Evolutionary conservation across 2,888 invertebrate species (phyloP).

Genomic region (Heliconius charithonia): DNA sequence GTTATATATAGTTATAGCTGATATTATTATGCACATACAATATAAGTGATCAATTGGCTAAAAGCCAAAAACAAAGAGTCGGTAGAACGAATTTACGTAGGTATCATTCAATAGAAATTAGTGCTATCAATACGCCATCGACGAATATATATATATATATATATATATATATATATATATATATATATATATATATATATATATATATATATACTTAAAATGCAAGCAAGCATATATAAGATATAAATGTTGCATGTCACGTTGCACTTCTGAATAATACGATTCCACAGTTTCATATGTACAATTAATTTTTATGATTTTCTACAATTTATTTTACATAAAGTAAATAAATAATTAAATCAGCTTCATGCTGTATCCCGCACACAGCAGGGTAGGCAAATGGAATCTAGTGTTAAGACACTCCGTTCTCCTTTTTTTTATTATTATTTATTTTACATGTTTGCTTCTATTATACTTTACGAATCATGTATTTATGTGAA

Average conservation of each 20-base stretch:
- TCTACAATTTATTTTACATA: neutral
- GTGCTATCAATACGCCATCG: neutral
- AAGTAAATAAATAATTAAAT: too few relatives aligned
- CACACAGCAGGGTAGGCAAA: too few relatives aligned
- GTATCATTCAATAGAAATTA: neutral
- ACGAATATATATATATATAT: neutral
- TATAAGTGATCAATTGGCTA: neutral
- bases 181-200: neutral
- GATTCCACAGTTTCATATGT: too few relatives aligned
- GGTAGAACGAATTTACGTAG: neutral
- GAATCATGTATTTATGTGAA: neutral
- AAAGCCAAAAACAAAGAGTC: neutral
- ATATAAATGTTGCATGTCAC: too few relatives aligned
- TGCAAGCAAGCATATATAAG: neutral
- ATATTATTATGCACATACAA: neutral
- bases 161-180: neutral
- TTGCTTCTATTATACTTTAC: neutral
- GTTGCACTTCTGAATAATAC: too few relatives aligned
- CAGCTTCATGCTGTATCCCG: too few relatives aligned
- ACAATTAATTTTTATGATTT: neutral
- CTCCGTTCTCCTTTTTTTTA: too few relatives aligned
- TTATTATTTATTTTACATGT: too few relatives aligned
- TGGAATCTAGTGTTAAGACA: too few relatives aligned
- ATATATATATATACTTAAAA: neutral
- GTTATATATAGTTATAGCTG: neutral